Evolutionary conservation across 1,140 invertebrate genomes (phyloP).

Genomic region (Platyscapa corneri): DNA sequence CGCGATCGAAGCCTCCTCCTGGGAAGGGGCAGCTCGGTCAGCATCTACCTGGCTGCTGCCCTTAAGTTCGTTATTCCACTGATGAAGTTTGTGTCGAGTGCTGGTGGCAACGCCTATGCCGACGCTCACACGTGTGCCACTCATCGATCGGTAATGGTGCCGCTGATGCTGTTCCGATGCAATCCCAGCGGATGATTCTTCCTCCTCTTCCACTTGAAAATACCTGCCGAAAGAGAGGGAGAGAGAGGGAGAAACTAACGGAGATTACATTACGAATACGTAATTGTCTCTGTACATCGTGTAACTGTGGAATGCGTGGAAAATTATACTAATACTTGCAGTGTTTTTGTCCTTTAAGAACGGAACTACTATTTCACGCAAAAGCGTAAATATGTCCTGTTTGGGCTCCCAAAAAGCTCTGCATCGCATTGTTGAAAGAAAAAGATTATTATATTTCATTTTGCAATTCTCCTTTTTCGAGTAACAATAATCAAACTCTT

Average conservation of each 20-base stretch:
- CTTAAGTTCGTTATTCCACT: constrained; percentile 36
- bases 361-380: too few relatives aligned
- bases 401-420: too few relatives aligned
- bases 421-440: too few relatives aligned
- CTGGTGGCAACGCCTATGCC: constrained; percentile 60
- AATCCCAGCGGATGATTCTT: background rate
- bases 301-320: too few relatives aligned
- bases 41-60: background rate
- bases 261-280: too few relatives aligned
- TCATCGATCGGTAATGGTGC: constrained; percentile 68
- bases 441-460: too few relatives aligned
- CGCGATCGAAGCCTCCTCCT: background rate
- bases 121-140: constrained; percentile 62
- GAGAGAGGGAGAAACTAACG: background rate
- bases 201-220: constrained; percentile 60
- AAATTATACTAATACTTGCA: too few relatives aligned
- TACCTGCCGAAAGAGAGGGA: constrained; percentile 58
- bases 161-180: constrained; percentile 38
- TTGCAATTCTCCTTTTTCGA: too few relatives aligned
- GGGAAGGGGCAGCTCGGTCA: background rate
- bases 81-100: background rate
- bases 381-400: too few relatives aligned
- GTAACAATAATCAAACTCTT: too few relatives aligned
- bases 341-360: too few relatives aligned
- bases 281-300: too few relatives aligned